Percentiles rank a stretch among this genome's conserved stretches.
Conservation (phyloP, 2,888 invertebrate genomes). For the Oegoconia quadripuncta region DNA sequence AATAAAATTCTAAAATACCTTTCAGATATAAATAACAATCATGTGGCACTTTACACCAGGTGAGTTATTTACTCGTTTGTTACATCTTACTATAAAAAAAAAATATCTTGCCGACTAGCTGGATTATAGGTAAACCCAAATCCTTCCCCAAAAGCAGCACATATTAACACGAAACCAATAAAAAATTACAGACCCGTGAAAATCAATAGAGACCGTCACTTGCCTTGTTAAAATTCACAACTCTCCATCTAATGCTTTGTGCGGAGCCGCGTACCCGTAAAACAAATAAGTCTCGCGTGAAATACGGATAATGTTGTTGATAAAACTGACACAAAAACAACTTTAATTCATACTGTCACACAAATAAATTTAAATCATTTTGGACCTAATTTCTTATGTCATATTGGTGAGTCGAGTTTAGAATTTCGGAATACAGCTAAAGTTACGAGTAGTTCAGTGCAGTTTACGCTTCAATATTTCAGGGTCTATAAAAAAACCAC, state of each 20-base stretch:
- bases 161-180: conserved; percentile 39
- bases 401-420: no score
- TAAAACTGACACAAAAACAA: conserved; percentile 36
- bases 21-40: no score
- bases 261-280: conserved; percentile 46
- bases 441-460: neutral
- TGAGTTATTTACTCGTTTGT: no score
- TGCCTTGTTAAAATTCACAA: conserved; percentile 69
- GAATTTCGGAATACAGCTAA: neutral
- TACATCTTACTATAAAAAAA: no score
- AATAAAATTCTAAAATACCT: no score
- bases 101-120: neutral
- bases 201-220: conserved; percentile 44
- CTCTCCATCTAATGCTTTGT: conserved; percentile 42
- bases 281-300: conserved; percentile 70
- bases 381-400: no score
- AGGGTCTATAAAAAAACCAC: conserved; percentile 39
- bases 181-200: conserved; percentile 43
- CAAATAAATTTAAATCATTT: no score
- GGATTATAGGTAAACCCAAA: neutral
- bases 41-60: no score
- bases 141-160: conserved; percentile 14
- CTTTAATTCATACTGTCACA: neutral
- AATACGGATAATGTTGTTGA: conserved; percentile 57
- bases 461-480: conserved; percentile 51